A percentile compares a stretch with the other conserved stretches of the same genome.
Evolutionary conservation across 1,140 invertebrate genomes (phyloP).

Genomic region (Drosophila nasuta): DNA sequence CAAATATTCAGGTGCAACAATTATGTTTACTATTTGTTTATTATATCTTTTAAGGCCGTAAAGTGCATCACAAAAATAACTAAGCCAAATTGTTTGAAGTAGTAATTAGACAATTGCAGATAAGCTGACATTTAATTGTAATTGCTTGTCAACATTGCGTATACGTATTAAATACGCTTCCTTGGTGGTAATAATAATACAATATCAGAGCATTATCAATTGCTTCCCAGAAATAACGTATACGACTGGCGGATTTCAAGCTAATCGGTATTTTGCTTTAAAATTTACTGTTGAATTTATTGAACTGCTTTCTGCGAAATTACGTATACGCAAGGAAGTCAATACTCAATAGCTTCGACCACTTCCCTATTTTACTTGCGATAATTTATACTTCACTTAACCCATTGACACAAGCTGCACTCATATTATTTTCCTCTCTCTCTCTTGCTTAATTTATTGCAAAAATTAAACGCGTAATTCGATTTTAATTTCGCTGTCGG

Average conservation of each 20-base stretch:
- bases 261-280: not conserved
- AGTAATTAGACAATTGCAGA: conserved; percentile 9
- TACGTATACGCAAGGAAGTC: not conserved
- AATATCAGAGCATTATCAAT: too few relatives aligned
- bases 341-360: not conserved
- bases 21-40: conserved; percentile 16
- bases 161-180: not conserved
- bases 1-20: conserved; percentile 14
- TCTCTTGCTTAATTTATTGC: conserved; percentile 2
- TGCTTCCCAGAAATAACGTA: conserved; percentile 3
- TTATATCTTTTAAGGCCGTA: conserved; percentile 7
- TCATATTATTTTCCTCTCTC: not conserved
- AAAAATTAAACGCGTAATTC: not conserved
- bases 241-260: not conserved
- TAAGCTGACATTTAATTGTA: conserved; percentile 12
- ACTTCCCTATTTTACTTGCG: not conserved
- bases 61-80: conserved; percentile 4
- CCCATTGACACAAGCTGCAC: too few relatives aligned
- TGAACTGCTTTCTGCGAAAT: not conserved
- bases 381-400: not conserved
- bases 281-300: conserved; percentile 1
- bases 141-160: not conserved
- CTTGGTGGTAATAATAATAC: too few relatives aligned
- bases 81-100: not conserved
- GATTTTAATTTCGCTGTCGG: conserved; percentile 1